Evolutionary conservation across 2,797 vertebrate genomes (phyloP).

Genomic region (Sphenodon punctatus): DNA sequence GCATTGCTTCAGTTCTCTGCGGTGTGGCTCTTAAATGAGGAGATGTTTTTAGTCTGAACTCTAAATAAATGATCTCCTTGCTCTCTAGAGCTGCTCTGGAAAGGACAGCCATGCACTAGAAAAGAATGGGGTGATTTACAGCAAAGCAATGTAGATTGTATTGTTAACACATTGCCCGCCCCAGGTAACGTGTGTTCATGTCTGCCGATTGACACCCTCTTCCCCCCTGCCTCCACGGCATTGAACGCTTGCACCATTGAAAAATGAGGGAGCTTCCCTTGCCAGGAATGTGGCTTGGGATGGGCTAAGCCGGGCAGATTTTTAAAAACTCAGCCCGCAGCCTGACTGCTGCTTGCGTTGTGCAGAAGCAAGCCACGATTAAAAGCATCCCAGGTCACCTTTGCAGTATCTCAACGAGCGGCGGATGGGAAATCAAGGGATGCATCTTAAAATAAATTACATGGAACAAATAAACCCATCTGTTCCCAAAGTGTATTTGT

Average conservation of each 20-base stretch:
- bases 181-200: neutral
- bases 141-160: neutral
- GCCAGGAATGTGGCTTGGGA: neutral
- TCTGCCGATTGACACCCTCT: neutral
- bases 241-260: neutral
- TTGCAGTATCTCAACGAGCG: neutral
- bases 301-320: neutral
- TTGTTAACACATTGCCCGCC: neutral
- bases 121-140: neutral
- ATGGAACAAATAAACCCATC: constrained; percentile 49
- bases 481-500: constrained; percentile 1
- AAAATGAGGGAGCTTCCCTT: neutral
- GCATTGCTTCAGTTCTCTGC: neutral
- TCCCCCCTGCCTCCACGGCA: no score
- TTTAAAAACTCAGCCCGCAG: fast-evolving
- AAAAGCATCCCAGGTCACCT: constrained; percentile 16
- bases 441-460: constrained; percentile 17
- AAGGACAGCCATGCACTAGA: neutral
- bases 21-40: neutral
- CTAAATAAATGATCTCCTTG: neutral
- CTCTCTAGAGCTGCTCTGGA: neutral
- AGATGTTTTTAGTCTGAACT: neutral
- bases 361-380: no score
- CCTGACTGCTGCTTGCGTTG: neutral
- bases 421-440: constrained; percentile 25